Evolutionary conservation across 2,113 vertebrate genomes (phyloP).

Genomic region (Cyprinodon variegatus): DNA sequence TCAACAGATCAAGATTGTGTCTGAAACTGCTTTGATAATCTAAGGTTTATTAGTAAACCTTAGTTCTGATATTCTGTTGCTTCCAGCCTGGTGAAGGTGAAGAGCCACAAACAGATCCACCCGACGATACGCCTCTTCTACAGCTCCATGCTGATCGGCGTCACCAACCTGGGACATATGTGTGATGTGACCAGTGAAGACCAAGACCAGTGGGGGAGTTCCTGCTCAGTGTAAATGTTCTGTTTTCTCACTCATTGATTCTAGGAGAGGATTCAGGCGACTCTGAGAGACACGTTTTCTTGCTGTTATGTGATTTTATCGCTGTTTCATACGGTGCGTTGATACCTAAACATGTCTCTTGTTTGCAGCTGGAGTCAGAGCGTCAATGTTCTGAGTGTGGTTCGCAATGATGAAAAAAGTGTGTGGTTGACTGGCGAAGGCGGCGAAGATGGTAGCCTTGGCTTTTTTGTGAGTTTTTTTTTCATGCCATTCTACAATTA

Average conservation of each 20-base stretch:
- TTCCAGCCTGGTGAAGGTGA: conserved; percentile 61
- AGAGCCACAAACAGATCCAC: neutral
- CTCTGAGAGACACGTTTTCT: neutral
- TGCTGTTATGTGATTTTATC: neutral
- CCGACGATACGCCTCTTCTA: conserved; percentile 40
- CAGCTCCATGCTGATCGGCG: conserved; percentile 53
- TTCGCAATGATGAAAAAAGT: conserved; percentile 63
- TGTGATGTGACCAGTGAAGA: fast-evolving
- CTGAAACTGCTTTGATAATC: too few species aligned
- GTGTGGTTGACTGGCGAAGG: conserved; percentile 63
- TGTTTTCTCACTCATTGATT: neutral
- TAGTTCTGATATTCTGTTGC: neutral
- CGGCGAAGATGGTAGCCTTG: neutral
- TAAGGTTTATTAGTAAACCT: too few species aligned
- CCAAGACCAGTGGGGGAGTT: fast-evolving
- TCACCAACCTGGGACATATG: neutral
- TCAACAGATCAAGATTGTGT: neutral
- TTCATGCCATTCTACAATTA: neutral
- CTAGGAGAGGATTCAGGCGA: neutral
- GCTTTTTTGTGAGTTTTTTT: conserved; percentile 66
- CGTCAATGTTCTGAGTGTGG: neutral
- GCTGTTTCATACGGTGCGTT: neutral
- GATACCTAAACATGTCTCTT: neutral
- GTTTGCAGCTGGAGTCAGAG: neutral
- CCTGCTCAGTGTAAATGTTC: neutral